Base-by-base conservation (phyloP, 1,140 invertebrate species). In the Brachionus asplanchnoidis region DNA sequence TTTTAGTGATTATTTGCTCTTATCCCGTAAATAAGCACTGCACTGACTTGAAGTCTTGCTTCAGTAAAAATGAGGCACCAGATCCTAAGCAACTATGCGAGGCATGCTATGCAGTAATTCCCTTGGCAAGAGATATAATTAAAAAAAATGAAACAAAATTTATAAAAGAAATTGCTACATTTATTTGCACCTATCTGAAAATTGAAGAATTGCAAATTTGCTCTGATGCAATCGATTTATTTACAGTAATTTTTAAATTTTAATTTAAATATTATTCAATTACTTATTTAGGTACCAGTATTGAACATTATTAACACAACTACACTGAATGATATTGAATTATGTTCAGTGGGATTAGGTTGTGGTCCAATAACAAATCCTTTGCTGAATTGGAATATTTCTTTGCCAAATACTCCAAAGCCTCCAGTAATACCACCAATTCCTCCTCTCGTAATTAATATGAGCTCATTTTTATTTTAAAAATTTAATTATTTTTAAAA, bases 281-380 rank as follows among this genome's bases (percentile, higher is more conserved):
- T 42, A 17, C 40, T 56, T 60, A 26, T 6, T n/a, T 36, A 82
- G 79, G 11, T 9, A 56, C 79, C 79, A 36, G 79, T 82, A 11
- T 44, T 82, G 9, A 60, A 65, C 46, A 68, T 82, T 44, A 82
- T 82, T 4, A 82, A 82, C 36, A 56, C 56, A 26, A 82, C 79
- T 11, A 82, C 79, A 28, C 36, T 82, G 8, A 65, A 60, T 82
- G 65, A 82, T 36, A 82, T 82, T 65, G 79, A 82, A 65, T 68
- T 82, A 23, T 82, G 79, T 68, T 65, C 53, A 17, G 79, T 68
- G 3, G 53, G 53, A 8, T 20, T 68, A 20, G 79, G 40, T 36
- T 82, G 79, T 36, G 28, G 53, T 1, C 23, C 50, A 12, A 53
- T 82, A 28, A 26, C n/a, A 1, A 82, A 82, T 82, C 79, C 79